Base-by-base conservation (phyloP, 2,113 vertebrate genomes). In the Colistium nudipinnis region DNA sequence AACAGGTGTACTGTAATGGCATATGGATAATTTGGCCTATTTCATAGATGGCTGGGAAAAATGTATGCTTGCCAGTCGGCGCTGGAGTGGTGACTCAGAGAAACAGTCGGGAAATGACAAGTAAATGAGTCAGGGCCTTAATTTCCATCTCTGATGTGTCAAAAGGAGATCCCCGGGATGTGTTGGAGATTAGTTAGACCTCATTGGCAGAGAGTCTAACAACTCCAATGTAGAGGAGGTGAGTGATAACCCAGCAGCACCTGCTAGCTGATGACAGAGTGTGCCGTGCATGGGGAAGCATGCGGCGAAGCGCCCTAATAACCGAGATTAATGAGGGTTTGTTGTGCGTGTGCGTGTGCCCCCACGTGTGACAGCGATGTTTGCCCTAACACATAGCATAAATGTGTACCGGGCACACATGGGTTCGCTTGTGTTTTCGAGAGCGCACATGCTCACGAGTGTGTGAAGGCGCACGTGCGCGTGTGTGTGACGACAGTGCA, bases 81-180 rank as follows among this genome's bases (percentile, higher is more conserved):
- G 22, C 48, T 16, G 22, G 22, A 81, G 44, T 17, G 53, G 49
- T 79, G 80, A 88, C 60, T 76, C 66, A 81, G 56, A 71, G 65
- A 65, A 72, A 83, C 60, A 81, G 79, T 63, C 44, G 33, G 54
- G 59, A 69, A 65, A 47, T 47, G 56, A 74, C 47, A 54, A 47
- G 48, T 27, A 44, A 68, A 68, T 78, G 73, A 80, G 63, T 82
- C 70, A 76, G 24, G 24, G 74, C 44, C 14, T 73, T 57, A 10
- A 79, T 69, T 83, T 80, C 71, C 56, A 70, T 72, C 66, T 71
- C 69, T 70, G 69, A 67, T 41, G 56, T 70, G 69, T 80, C 74
- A 80, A 69, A n/a, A 82, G 81, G 82, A 87, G 80, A 82, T 80
- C 52, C 80, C 81, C 60, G 2, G 52, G 44, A 83, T 2, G 51